Conservation (phyloP, 2,797 vertebrate genomes). For the Mus minutoides region DNA sequence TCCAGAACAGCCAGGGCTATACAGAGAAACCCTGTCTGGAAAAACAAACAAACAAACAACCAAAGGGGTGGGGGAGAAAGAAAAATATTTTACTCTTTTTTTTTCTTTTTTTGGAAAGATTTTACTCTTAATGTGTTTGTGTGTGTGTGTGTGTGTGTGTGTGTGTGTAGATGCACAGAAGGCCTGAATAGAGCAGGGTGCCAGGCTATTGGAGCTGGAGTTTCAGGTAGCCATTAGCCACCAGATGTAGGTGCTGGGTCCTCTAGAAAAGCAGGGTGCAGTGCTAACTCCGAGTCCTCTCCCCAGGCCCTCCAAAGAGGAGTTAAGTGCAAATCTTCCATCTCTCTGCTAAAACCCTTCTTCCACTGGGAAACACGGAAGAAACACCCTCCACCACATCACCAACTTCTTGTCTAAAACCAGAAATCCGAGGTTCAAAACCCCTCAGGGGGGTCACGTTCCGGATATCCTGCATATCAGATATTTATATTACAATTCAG, state of each 20-base stretch:
- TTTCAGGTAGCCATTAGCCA: neutral
- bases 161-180: neutral
- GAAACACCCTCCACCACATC: neutral
- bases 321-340: neutral
- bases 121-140: neutral
- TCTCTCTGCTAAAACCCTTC: neutral
- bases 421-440: neutral
- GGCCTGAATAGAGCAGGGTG: neutral
- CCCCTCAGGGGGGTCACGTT: neutral
- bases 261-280: too few species aligned
- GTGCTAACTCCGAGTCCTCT: too few species aligned
- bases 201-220: neutral
- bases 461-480: neutral
- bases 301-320: neutral
- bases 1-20: too few species aligned
- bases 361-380: neutral
- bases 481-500: too few species aligned
- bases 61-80: too few species aligned
- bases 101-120: too few species aligned
- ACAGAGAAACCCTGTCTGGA: too few species aligned
- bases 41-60: too few species aligned
- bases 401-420: neutral
- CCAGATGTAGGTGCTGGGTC: neutral
- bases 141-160: too few species aligned
- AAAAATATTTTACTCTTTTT: too few species aligned